phyloP scores from a whole-genome alignment of 92 coral and sea anemone genomes.

The Epizoanthus illoricatus region DNA sequence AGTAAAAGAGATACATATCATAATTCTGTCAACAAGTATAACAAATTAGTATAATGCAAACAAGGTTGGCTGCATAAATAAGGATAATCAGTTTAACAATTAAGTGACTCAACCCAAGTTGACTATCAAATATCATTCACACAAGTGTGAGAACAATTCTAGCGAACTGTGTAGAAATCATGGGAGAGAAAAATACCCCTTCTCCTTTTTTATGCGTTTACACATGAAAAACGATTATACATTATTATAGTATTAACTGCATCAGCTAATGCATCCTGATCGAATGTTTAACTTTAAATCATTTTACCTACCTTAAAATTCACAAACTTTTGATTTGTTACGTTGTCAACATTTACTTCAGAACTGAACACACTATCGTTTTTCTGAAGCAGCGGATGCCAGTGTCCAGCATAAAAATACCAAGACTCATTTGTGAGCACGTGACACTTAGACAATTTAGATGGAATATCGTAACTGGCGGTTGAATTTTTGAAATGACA shows the following conservation, averaged over 20 bases:
- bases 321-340: not conserved
- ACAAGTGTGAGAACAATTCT: too few species aligned
- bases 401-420: not conserved
- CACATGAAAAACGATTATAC: not conserved
- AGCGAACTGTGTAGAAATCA: too few species aligned
- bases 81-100: too few species aligned
- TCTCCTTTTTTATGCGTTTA: too few species aligned
- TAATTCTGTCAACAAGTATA: too few species aligned
- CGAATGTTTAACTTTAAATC: not conserved
- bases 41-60: too few species aligned
- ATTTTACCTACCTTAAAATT: conserved; percentile 10
- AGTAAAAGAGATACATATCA: too few species aligned
- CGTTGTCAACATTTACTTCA: not conserved
- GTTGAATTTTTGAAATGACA: not conserved
- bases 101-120: too few species aligned
- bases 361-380: not conserved
- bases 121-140: too few species aligned
- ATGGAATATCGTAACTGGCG: not conserved
- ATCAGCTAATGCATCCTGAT: not conserved
- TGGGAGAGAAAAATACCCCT: too few species aligned
- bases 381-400: not conserved
- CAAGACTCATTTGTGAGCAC: not conserved
- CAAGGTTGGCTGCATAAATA: too few species aligned
- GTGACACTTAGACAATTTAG: not conserved
- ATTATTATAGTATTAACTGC: too few species aligned